Conservation (phyloP, 2,888 invertebrate genomes). For the Deladenus siricidicola region DNA sequence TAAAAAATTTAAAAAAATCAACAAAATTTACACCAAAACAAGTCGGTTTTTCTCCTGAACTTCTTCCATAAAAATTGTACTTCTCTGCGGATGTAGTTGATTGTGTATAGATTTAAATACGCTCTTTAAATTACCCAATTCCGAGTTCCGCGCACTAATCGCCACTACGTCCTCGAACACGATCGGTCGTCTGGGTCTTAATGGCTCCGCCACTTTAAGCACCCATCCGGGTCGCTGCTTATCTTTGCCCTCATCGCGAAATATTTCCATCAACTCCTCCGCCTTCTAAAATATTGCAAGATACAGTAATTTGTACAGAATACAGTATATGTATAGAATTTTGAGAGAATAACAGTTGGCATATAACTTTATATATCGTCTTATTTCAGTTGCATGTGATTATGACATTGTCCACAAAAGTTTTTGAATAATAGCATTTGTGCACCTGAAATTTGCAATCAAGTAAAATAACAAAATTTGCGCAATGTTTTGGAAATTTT, state of each 20-base stretch:
- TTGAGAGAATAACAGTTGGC: too few species aligned
- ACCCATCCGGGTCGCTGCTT: constrained; percentile 21
- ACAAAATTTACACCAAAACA: neutral
- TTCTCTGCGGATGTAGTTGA: neutral
- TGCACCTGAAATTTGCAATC: too few species aligned
- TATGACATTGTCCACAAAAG: too few species aligned
- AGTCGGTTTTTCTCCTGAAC: neutral
- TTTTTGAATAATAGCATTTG: too few species aligned
- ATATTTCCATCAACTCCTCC: constrained; percentile 7
- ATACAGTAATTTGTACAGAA: constrained; percentile 7
- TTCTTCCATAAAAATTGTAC: neutral
- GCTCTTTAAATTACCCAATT: constrained; percentile 30
- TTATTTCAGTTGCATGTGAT: too few species aligned
- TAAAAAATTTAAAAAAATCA: neutral
- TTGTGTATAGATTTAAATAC: constrained; percentile 19
- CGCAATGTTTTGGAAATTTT: too few species aligned
- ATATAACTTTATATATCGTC: too few species aligned
- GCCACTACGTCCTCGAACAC: constrained; percentile 33
- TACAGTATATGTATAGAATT: neutral
- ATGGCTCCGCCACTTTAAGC: constrained; percentile 18
- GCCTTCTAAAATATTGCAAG: constrained; percentile 20
- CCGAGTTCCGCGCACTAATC: constrained; percentile 31
- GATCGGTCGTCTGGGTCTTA: constrained; percentile 34
- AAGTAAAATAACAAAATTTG: too few species aligned
- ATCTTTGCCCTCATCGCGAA: neutral